phyloP scores from a whole-genome alignment of 2,113 vertebrate species.

The Channa argus region DNA sequence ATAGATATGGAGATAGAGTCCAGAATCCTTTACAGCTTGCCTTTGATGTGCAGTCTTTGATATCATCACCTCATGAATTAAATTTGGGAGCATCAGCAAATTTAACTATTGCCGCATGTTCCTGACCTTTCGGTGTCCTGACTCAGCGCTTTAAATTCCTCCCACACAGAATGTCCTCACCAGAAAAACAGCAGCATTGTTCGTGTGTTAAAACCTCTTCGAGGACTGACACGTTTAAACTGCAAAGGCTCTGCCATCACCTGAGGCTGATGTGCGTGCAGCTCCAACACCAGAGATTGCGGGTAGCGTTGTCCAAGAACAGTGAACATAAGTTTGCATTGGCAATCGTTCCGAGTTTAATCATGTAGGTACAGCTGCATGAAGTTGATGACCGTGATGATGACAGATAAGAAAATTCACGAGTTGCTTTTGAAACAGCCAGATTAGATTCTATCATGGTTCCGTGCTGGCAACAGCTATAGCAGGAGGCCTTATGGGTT shows the following conservation, averaged over 20 bases:
- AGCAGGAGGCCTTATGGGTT: too few relatives aligned
- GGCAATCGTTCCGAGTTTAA: too few relatives aligned
- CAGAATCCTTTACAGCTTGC: not conserved
- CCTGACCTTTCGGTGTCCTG: not conserved
- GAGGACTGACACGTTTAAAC: not conserved
- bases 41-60: slow-evolving; percentile 2
- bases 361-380: too few relatives aligned
- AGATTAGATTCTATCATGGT: too few relatives aligned
- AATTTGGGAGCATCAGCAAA: not conserved
- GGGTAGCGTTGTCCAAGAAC: not conserved
- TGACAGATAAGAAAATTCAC: too few relatives aligned
- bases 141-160: not conserved
- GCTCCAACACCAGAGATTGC: not conserved
- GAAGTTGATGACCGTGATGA: too few relatives aligned
- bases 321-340: not conserved
- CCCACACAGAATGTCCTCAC: not conserved
- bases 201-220: not conserved
- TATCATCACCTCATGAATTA: not conserved
- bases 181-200: not conserved
- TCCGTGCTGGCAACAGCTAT: too few relatives aligned
- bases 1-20: not conserved
- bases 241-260: not conserved
- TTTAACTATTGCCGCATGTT: not conserved
- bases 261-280: not conserved
- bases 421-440: too few relatives aligned